Base-by-base conservation (phyloP, 2,888 invertebrate genomes). In the Uropetala carovei region DNA sequence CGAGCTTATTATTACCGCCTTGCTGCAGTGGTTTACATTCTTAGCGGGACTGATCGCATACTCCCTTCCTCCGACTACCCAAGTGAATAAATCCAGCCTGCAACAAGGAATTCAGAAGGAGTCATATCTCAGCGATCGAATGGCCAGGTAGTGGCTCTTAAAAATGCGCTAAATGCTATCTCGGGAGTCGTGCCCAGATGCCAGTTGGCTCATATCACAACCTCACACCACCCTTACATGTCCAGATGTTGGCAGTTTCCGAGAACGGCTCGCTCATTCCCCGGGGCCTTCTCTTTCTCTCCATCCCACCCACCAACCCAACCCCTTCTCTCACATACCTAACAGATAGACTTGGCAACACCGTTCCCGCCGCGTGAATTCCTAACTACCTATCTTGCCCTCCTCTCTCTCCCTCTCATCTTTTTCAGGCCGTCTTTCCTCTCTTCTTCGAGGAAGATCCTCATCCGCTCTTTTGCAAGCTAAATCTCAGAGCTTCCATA, bases 161-260 rank as follows among this genome's bases (percentile, higher is more conserved):
- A 75, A 75, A 75, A 27, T 75, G 75, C 75, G 75, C 75, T 75
- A 75, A 75, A 75, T 75, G 75, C 75, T 75, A 75, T 75, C 75
- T 75, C 75, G 75, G 22, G 58, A 60, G 14, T 86, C 60, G 22
- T 60, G 14, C 86, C 75, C 30, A 10, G 30, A 89, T 68, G 89
- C 89, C 89, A 89, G 89, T 89, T 89, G 89, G 89, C 89, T 89
- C 60, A 89, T 89, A 68, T 89, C 68, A 89, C n/a, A 2, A 43
- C 64, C 89, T 18, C 75, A 68, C 89, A 68, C 89, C 75, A 75
- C 75, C 75, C 89, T 11, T 89, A 89, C 89, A 89, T 64, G 68
- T 64, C 64, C 89, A 89, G 89, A 89, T 89, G 89, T 89, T 89
- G 89, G 89, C 89, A 64, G 89, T 64, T 89, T 89, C 89, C 68